A percentile compares a stretch with the other conserved stretches of the same genome.
phyloP scores from a whole-genome alignment of 2,888 invertebrate genomes.

The Odontothrips loti region DNA sequence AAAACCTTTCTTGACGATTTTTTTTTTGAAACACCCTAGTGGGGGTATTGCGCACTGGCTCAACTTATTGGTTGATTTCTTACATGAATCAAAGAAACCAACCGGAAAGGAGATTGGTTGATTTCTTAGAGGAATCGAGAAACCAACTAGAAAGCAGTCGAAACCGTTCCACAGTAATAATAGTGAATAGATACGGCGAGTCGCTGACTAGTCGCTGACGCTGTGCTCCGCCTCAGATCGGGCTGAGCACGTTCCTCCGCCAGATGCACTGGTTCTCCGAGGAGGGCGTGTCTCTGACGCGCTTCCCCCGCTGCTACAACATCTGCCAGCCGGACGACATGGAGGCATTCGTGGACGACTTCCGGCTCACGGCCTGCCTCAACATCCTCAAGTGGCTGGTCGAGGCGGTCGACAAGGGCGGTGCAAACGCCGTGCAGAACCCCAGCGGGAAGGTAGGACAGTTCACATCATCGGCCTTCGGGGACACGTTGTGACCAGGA shows the following conservation, averaged over 20 bases:
- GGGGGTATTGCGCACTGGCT: too few relatives aligned
- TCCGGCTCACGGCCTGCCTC: slow-evolving; percentile 81
- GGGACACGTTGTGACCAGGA: neutral
- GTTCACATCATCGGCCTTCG: too few relatives aligned
- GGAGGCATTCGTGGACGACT: slow-evolving; percentile 81
- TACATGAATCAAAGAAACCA: too few relatives aligned
- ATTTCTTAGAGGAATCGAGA: too few relatives aligned
- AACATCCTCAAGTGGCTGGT: slow-evolving; percentile 75
- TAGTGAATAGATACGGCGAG: too few relatives aligned
- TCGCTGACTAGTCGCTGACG: neutral
- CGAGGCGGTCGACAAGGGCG: slow-evolving; percentile 53
- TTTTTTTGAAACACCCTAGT: too few relatives aligned
- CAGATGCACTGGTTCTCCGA: slow-evolving; percentile 85
- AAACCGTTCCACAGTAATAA: too few relatives aligned
- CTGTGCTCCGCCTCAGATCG: slow-evolving; percentile 48
- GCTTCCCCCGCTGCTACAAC: slow-evolving; percentile 83
- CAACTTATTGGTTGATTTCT: too few relatives aligned
- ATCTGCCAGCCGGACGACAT: slow-evolving; percentile 77
- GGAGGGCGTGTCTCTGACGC: slow-evolving; percentile 70
- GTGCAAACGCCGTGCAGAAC: slow-evolving; percentile 39
- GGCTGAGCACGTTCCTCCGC: slow-evolving; percentile 68
- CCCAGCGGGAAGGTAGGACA: slow-evolving; percentile 34
- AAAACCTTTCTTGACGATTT: too few relatives aligned
- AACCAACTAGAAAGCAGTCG: too few relatives aligned
- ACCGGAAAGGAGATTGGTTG: too few relatives aligned